Evolutionary conservation across 2,888 invertebrate genomes (phyloP).

Genomic region (Argyresthia goedartella): DNA sequence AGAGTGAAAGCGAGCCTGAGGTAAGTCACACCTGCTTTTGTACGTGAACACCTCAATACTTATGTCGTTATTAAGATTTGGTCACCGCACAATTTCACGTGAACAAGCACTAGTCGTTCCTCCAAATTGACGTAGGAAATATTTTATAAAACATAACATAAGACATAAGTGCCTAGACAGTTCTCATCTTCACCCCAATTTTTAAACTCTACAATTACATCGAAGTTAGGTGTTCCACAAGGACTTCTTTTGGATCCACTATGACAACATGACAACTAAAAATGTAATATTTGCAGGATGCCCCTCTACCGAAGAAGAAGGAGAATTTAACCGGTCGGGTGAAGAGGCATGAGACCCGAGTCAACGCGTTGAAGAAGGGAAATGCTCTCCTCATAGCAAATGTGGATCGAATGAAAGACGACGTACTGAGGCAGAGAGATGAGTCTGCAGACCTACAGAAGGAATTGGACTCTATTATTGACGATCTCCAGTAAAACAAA

Average conservation of each 20-base stretch:
- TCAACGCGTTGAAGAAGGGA: conserved; percentile 87
- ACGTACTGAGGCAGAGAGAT: conserved; percentile 85
- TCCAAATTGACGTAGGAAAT: no score
- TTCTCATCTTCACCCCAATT: no score
- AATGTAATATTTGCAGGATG: conserved; percentile 54
- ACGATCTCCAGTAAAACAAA: conserved; percentile 79
- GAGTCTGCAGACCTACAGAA: conserved; percentile 82
- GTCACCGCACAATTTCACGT: no score
- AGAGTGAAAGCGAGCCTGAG: conserved; percentile 77
- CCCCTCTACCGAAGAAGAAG: conserved; percentile 76
- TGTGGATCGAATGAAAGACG: conserved; percentile 88
- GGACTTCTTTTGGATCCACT: no score
- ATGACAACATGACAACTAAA: neutral
- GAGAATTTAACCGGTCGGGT: conserved; percentile 74
- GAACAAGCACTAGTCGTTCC: no score
- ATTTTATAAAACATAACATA: no score
- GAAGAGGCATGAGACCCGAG: conserved; percentile 83
- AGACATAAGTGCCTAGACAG: no score
- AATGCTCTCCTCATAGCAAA: conserved; percentile 90
- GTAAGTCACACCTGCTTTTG: conserved; percentile 37
- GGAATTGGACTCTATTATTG: conserved; percentile 88
- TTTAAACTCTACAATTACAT: no score
- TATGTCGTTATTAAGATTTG: no score
- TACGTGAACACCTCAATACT: no score
- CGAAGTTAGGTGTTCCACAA: no score